Evolutionary conservation across 2,113 vertebrate genomes (phyloP), one percentile per base, ranked within the genome.

Genomic region (Chaenogobius annularis): DNA sequence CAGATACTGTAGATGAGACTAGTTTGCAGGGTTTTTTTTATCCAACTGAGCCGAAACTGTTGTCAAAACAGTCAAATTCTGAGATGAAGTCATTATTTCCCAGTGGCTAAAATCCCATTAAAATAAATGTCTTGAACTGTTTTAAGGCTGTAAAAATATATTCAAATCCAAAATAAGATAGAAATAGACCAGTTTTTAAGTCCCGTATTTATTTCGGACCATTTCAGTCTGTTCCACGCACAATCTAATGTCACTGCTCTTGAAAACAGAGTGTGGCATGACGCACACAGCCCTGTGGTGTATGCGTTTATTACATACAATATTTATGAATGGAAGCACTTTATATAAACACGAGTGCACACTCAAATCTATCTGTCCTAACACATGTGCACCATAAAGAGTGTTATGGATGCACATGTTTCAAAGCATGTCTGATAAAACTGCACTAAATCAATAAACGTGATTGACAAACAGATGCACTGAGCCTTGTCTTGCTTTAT

Each of bases 391-490:
- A 14, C 58, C 58, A 17, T 61, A 61, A 58, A 61, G 14, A 15
- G 7, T 12, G 26, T 61, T 35, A 61, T 61, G 58, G 58, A 61
- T 35, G 35, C 13, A 15, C 26, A 7, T 19, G 58, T 61, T 61
- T 61, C 17, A 61, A 61, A 35, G 58, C 26, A 3, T 9, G 5
- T 35, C 58, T 61, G 58, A 61, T 61, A 61, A 61, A 61, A 61
- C 23, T 6, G 26, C 58, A 17, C 13, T 61, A 15, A 35, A 61
- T 61, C 58, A 19, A 35, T 61, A 9, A 2, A 9, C 3, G 26
- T 35, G 58, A 61, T 35, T 61, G 58, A 61, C 26, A 61, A 61
- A 59, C 15, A 22, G 56, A 15, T 35, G 56, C 56, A 15, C 56
- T 2, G 56, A 14, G 56, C 56, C 56, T 15, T 17, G 56, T 59